Evolutionary conservation across 2,797 vertebrate species (phyloP).

Genomic region (Oryzias sinensis): DNA sequence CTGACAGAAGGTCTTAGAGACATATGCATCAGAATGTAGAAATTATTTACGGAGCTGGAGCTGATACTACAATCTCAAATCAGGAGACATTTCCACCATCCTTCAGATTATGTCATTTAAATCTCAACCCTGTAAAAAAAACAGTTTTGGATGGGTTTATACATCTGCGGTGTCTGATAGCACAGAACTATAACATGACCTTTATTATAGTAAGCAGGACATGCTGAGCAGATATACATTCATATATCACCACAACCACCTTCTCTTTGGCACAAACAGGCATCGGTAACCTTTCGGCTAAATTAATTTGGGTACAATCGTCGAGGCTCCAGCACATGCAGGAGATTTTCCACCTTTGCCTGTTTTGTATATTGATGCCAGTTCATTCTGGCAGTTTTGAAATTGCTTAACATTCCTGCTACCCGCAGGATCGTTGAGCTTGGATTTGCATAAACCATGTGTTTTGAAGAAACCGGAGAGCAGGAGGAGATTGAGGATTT

Average conservation of each 20-base stretch:
- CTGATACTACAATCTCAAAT: too few relatives aligned
- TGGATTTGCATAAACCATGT: conserved; percentile 85
- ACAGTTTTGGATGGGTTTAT: too few relatives aligned
- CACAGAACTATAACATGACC: conserved; percentile 94
- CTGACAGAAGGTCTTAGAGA: too few relatives aligned
- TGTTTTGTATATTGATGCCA: conserved; percentile 74
- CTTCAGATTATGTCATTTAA: too few relatives aligned
- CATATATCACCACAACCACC: conserved; percentile 89
- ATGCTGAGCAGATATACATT: conserved; percentile 85
- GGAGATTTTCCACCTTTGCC: conserved; percentile 56
- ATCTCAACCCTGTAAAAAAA: too few relatives aligned
- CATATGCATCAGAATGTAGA: too few relatives aligned
- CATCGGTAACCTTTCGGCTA: conserved; percentile 87
- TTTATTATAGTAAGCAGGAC: conserved; percentile 88
- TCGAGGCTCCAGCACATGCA: conserved; percentile 73
- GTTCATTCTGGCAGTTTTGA: conserved; percentile 66
- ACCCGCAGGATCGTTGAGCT: conserved; percentile 75
- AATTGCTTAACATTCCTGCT: conserved; percentile 76
- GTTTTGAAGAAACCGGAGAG: conserved; percentile 74
- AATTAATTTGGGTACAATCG: conserved; percentile 85
- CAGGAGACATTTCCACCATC: too few relatives aligned
- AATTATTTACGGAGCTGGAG: too few relatives aligned
- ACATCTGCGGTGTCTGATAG: conserved; percentile 61
- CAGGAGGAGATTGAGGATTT: conserved; percentile 74
- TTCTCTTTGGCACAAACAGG: conserved; percentile 83